Evolutionary conservation across 2,797 vertebrate species (phyloP), one percentile per base, ranked within the genome.

Genomic region (Hybognathus amarus): DNA sequence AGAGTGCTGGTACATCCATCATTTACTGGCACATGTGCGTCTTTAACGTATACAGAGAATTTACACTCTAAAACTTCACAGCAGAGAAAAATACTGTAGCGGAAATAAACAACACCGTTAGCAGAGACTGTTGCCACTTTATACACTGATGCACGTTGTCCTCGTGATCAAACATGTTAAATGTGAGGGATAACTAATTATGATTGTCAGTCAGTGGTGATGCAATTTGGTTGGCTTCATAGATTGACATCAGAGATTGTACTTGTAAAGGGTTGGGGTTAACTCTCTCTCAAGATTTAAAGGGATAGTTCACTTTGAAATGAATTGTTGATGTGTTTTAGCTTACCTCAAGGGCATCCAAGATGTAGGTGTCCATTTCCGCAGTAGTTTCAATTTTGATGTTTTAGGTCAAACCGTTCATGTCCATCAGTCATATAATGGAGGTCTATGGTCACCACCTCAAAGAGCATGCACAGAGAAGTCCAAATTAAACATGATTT

Each of bases 181-280:
- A 40, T 40, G n/a, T 8, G 22, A 76, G 33, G 10, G n/a, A 66
- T 33, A 84, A 79, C 52, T 42, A 78, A 81, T 83, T 22, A 59
- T 87, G 93, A 95, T 95, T 94, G 94, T 95, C 94, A 90, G 87
- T 85, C 91, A 89, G 91, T 86, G 82, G 87, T 68, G 38, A 75
- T 33, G 63, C 50, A 54, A 85, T 88, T 87, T 89, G 82, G 82
- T 88, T 84, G 67, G 36, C 66, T 82, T 77, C 56, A 52, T 40
- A 63, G 50, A 56, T 81, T 84, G 87, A 89, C 87, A 89, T 88
- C 87, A 86, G 83, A 89, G 15, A 50, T 66, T 67, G 63, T 83
- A 80, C 52, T 84, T 64, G 66, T 88, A 88, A 89, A 89, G 88
- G 85, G 85, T 85, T 52, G 52, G 52, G 77, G 40, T 83, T 40